phyloP scores from a whole-genome alignment of 2,113 vertebrate species.

The Cisticola juncidis region DNA sequence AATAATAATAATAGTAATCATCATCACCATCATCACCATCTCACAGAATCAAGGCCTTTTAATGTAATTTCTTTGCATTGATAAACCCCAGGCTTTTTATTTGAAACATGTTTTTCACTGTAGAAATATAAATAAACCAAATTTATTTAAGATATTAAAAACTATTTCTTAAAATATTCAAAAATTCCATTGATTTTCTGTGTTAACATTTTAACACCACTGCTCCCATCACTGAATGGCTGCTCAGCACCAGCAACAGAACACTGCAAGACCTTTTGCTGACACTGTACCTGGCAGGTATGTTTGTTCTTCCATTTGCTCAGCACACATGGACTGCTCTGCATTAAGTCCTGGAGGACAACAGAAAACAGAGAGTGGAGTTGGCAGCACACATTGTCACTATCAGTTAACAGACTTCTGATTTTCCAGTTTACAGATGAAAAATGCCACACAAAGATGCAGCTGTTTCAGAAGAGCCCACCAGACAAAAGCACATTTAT shows the following conservation, averaged over 20 bases:
- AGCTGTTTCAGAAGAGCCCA: conserved; percentile 78
- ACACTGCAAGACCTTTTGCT: conserved; percentile 61
- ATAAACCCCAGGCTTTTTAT: not conserved
- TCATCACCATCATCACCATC: not conserved
- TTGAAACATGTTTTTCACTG: not conserved
- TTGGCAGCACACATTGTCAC: conserved; percentile 45
- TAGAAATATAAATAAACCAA: conserved; percentile 26
- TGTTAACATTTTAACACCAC: conserved; percentile 46
- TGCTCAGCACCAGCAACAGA: conserved; percentile 48
- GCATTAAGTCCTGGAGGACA: conserved; percentile 88
- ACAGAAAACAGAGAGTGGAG: conserved; percentile 70
- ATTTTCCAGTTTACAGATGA: conserved; percentile 63
- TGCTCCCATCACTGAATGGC: conserved; percentile 22
- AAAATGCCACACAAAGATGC: conserved; percentile 81
- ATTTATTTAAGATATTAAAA: not conserved
- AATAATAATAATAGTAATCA: not conserved
- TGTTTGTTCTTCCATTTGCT: conserved; percentile 93
- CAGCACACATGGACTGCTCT: conserved; percentile 84
- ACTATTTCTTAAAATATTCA: not conserved
- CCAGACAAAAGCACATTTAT: conserved; percentile 83
- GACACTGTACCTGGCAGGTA: conserved; percentile 90
- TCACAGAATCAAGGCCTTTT: not conserved
- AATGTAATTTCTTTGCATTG: not conserved
- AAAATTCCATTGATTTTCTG: not conserved
- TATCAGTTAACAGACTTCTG: conserved; percentile 67